Evolutionary conservation across 2,113 vertebrate species (phyloP).

Genomic region (Cavia aperea): DNA sequence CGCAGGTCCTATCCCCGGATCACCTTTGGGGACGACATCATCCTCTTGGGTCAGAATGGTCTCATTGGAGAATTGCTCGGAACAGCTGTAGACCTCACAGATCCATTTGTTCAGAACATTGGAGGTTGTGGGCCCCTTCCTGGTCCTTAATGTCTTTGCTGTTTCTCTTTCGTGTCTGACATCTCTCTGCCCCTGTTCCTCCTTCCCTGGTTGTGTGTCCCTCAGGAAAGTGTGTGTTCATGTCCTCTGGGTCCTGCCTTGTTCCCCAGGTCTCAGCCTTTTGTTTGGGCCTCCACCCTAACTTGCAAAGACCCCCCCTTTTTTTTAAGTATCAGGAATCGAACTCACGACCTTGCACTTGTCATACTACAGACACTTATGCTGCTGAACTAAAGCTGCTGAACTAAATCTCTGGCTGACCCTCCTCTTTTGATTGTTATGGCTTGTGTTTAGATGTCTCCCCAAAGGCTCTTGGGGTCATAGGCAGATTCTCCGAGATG

Average conservation of each 20-base stretch:
- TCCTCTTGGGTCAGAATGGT: not conserved
- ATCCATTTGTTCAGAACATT: not conserved
- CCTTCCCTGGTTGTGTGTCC: not conserved
- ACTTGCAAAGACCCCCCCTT: not conserved
- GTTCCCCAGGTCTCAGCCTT: not conserved
- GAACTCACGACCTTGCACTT: too few species aligned
- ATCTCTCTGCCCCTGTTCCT: not conserved
- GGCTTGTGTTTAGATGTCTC: not conserved
- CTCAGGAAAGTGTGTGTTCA: not conserved
- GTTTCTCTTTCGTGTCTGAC: not conserved
- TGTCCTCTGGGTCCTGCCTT: not conserved
- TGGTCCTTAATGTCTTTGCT: not conserved
- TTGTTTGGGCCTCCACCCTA: not conserved
- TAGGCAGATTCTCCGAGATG: not conserved
- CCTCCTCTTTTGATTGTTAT: not conserved
- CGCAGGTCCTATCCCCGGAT: not conserved
- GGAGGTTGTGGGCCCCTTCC: not conserved
- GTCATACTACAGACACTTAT: too few species aligned
- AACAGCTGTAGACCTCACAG: not conserved
- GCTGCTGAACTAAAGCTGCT: too few species aligned
- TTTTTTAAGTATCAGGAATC: too few species aligned
- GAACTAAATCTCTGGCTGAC: too few species aligned
- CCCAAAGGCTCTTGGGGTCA: not conserved
- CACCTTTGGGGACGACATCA: not conserved
- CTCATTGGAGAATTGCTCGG: not conserved